Evolutionary conservation across 2,113 vertebrate genomes (phyloP).

Genomic region (Hippopotamus amphibius): DNA sequence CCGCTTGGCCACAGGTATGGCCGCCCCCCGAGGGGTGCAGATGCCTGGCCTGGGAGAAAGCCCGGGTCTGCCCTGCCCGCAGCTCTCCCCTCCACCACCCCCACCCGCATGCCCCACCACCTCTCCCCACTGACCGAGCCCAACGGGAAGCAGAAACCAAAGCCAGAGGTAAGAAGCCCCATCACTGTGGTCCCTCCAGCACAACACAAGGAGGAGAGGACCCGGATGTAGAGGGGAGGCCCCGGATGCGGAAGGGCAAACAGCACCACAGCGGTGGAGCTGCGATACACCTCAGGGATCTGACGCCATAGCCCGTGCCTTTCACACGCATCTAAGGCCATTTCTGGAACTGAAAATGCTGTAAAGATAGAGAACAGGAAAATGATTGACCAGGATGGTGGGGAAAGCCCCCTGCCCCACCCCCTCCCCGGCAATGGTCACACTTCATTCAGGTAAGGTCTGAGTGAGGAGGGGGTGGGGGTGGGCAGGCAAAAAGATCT

Average conservation of each 20-base stretch:
- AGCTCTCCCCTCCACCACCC: too few relatives aligned
- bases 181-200: rapidly evolving
- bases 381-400: neutral
- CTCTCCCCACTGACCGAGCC: neutral
- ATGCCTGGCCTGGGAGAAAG: neutral
- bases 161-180: neutral
- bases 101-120: neutral
- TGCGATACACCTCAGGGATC: neutral
- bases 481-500: neutral
- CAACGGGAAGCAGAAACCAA: neutral
- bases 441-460: neutral
- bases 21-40: neutral
- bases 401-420: neutral
- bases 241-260: neutral
- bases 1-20: rapidly evolving
- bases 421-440: neutral
- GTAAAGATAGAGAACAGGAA: neutral
- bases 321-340: neutral
- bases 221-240: neutral
- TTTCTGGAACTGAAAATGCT: neutral
- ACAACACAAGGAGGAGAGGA: neutral
- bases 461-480: neutral
- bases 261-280: neutral
- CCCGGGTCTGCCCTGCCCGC: neutral
- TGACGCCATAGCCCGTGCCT: neutral